Percentiles rank a stretch among this genome's conserved stretches.
These are phyloP conservation scores for Hoplostethus mediterraneus DNA, from an alignment of 2,797 vertebrate genomes.

Conservation along the genomic window DNA sequence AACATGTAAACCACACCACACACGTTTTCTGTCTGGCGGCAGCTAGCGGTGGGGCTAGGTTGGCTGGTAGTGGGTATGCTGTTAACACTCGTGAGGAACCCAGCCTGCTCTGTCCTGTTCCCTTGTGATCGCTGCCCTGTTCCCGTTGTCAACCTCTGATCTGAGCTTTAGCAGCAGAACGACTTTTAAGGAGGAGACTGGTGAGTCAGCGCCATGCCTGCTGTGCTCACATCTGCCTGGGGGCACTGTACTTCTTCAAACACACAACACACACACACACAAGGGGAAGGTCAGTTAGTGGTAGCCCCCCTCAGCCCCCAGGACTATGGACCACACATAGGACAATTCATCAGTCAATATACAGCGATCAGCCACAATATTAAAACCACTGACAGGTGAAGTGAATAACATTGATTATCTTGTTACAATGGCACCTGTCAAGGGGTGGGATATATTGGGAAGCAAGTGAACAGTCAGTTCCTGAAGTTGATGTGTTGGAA, in stretches of 20 bases:
- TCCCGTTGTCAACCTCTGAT: slow-evolving; percentile 10
- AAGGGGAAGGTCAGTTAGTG: slow-evolving; percentile 24
- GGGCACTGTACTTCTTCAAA: neutral
- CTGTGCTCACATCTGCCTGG: slow-evolving; percentile 63
- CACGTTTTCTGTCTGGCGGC: slow-evolving; percentile 27
- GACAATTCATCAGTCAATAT: no score
- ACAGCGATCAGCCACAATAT: no score
- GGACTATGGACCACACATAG: neutral
- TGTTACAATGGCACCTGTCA: no score
- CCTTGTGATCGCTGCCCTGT: slow-evolving; percentile 31
- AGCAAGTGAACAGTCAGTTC: no score
- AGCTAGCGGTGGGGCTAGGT: slow-evolving; percentile 10
- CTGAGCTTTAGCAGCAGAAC: slow-evolving; percentile 37
- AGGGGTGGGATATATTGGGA: no score
- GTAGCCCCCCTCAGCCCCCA: neutral
- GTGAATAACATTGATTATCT: no score
- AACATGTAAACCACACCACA: slow-evolving; percentile 29
- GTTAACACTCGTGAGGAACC: slow-evolving; percentile 14
- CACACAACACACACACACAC: slow-evolving; percentile 10
- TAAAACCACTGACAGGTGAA: no score
- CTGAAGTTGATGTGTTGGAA: no score
- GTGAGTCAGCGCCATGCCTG: slow-evolving; percentile 39
- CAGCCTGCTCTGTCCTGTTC: slow-evolving; percentile 26
- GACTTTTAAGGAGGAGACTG: slow-evolving; percentile 58
- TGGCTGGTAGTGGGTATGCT: slow-evolving; percentile 19